Conservation (phyloP, 1,140 invertebrate genomes). For the Samia ricini region DNA sequence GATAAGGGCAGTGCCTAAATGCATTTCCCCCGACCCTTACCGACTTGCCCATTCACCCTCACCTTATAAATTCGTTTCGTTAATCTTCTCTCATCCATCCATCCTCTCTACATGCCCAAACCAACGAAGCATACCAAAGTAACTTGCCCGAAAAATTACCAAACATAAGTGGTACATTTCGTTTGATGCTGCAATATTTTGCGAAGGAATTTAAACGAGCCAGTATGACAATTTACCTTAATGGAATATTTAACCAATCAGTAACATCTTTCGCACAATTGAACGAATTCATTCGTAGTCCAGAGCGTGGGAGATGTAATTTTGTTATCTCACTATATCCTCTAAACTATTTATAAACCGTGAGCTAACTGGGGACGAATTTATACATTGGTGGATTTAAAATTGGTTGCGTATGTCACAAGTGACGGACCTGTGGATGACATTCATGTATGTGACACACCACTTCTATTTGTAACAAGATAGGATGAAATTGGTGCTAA, state of each 20-base stretch:
- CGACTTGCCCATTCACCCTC: too few relatives aligned
- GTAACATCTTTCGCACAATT: conserved; percentile 28
- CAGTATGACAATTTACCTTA: too few relatives aligned
- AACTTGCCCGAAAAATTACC: too few relatives aligned
- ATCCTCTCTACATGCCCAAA: too few relatives aligned
- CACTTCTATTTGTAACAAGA: neutral
- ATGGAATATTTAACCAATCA: neutral
- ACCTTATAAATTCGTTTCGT: too few relatives aligned
- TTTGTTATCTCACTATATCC: conserved; percentile 29
- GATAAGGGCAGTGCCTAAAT: too few relatives aligned
- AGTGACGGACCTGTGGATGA: neutral
- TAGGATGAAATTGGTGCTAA: neutral
- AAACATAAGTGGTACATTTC: too few relatives aligned
- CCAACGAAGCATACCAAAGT: too few relatives aligned
- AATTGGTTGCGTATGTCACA: neutral
- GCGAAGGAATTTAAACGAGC: too few relatives aligned
- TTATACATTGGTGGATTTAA: conserved; percentile 29
- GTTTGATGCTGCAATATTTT: too few relatives aligned
- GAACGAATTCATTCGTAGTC: conserved; percentile 20
- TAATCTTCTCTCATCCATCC: too few relatives aligned
- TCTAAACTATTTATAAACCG: conserved; percentile 37
- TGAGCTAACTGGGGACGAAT: conserved; percentile 40
- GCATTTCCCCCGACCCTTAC: too few relatives aligned
- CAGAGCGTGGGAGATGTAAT: conserved; percentile 35
- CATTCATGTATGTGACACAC: neutral